Evolutionary conservation across 2,113 vertebrate species (phyloP).

Genomic region (Myiozetetes cayanensis): DNA sequence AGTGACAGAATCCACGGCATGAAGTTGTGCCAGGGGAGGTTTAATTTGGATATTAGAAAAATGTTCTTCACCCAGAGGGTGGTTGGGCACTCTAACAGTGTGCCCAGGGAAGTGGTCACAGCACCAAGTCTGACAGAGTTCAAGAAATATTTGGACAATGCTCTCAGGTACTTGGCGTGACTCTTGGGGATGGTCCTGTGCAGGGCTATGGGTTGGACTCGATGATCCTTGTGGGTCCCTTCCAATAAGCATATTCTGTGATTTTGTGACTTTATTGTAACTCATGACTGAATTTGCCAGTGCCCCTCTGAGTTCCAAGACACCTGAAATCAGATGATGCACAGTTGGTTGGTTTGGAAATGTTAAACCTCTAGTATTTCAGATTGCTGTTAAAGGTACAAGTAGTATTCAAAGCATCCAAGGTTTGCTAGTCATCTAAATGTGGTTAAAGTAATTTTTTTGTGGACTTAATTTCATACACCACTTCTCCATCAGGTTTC

Average conservation of each 20-base stretch:
- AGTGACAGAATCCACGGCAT: fast-evolving
- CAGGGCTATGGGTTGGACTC: too few species aligned
- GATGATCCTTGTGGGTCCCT: not conserved
- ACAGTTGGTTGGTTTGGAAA: not conserved
- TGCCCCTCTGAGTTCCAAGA: not conserved
- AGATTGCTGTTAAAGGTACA: not conserved
- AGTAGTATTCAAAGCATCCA: not conserved
- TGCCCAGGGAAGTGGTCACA: not conserved
- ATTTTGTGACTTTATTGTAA: not conserved
- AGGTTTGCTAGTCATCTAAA: not conserved
- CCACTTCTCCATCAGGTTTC: not conserved
- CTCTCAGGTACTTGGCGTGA: too few species aligned
- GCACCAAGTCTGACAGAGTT: not conserved
- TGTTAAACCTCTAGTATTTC: not conserved
- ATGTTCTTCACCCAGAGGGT: not conserved
- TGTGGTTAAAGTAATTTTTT: not conserved
- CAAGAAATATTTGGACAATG: not conserved
- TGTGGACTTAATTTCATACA: not conserved
- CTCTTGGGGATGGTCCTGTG: not conserved
- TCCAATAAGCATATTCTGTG: not conserved
- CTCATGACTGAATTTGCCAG: not conserved
- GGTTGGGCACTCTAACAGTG: fast-evolving
- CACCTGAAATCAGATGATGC: not conserved
- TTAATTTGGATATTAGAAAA: fast-evolving
- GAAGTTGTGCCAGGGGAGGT: fast-evolving